Evolutionary conservation across 2,113 vertebrate genomes (phyloP), one percentile per base, ranked within the genome.

Genomic region (Corvus cornix): DNA sequence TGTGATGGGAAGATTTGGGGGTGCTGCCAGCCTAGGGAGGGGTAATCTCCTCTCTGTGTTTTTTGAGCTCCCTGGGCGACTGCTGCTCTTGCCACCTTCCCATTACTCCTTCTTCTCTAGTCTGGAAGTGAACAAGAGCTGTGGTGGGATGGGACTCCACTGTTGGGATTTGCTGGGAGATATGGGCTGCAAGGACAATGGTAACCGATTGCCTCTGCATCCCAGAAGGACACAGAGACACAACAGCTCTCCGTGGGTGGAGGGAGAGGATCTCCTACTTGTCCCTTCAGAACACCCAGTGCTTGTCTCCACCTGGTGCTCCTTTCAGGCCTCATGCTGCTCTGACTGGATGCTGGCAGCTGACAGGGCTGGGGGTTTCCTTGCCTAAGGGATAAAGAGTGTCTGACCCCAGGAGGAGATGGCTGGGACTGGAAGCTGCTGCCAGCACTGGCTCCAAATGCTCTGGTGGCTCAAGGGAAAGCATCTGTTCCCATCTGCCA

Each of bases 211-310:
- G 2, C 22, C 17, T 89, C 37, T 53, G n/a, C 19, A 73, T 21
- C n/a, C 16, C 27, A 66, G 68, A 28, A 14, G 9, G 35, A 70
- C 10, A 46, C 0, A 35, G 39, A 46, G 33, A 63, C 2, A 9
- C 8, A 87, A 24, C 6, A 15, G 2, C 7, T 72, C 37, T 52
- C 39, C 1, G 2, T 19, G 41, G 4, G 16, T 35, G 23, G 43
- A 63, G 4, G 13, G 35, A 75, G 16, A 68, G 16, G 13, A 55
- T 3, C 7, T 20, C 21, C 18, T 51, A 2, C 41, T 64, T 2
- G 2, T 49, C 7, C 14, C 11, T 80, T 88, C 2, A 2, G 27
- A 63, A 14, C 3, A 28, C 5, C 39, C 8, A 1, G 1, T 43
- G 17, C 21, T 70, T 74, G 31, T 22, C 30, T 91, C 64, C 6